Conservation (phyloP, 2,113 vertebrate species). For the Phaethon lepturus region DNA sequence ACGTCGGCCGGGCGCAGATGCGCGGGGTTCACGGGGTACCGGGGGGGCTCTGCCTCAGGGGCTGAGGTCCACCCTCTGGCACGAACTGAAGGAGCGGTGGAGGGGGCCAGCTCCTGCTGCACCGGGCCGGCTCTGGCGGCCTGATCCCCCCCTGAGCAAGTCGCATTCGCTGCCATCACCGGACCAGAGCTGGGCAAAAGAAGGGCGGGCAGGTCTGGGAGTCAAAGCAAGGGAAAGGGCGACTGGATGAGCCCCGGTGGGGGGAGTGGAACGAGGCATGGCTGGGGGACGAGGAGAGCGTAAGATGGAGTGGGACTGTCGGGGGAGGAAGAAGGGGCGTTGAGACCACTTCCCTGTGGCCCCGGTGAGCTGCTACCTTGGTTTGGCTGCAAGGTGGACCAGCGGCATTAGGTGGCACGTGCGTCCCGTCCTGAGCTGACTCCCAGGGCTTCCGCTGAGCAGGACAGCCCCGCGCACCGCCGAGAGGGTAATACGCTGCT, state of each 20-base stretch:
- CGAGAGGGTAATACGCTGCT: fast-evolving
- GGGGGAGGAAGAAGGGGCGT: not conserved
- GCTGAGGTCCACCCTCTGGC: not conserved
- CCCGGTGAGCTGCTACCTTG: not conserved
- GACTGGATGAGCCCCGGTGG: not conserved
- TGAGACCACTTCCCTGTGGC: not conserved
- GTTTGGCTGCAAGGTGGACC: not conserved
- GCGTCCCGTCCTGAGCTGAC: not conserved
- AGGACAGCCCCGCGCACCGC: not conserved
- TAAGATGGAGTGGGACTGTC: fast-evolving
- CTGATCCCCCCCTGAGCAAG: not conserved
- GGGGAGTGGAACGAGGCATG: not conserved
- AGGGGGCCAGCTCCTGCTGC: fast-evolving
- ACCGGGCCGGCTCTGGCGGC: not conserved
- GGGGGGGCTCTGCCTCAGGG: not conserved
- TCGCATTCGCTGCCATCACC: not conserved
- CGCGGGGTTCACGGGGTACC: fast-evolving
- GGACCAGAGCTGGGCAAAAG: not conserved
- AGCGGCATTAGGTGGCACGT: not conserved
- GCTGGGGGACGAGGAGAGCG: fast-evolving
- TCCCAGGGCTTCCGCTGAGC: not conserved
- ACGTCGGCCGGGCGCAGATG: fast-evolving
- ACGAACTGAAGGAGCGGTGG: fast-evolving
- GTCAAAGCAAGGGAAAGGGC: not conserved
- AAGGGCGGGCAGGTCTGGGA: not conserved